These are phyloP conservation scores for Drepana arcuata DNA, from an alignment of 1,140 invertebrate genomes.

Conservation along the genomic window DNA sequence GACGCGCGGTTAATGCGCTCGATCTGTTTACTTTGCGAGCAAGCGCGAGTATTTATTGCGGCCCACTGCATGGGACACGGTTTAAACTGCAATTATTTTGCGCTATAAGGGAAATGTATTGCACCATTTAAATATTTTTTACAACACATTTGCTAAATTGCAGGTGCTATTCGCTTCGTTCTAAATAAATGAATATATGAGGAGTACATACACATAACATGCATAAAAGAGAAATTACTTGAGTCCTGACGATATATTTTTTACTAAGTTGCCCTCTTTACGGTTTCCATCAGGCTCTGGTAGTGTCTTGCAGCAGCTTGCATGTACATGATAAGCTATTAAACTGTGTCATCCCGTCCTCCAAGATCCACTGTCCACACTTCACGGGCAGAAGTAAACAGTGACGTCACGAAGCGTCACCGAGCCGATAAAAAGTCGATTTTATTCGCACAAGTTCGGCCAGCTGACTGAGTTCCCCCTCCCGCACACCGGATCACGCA, in stretches of 20 bases:
- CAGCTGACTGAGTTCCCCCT: slow-evolving; percentile 59
- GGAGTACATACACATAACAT: too few relatives aligned
- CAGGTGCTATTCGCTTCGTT: neutral
- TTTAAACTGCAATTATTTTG: slow-evolving; percentile 70
- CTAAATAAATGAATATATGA: too few relatives aligned
- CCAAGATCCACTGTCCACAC: slow-evolving; percentile 40
- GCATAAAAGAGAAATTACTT: too few relatives aligned
- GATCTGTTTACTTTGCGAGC: slow-evolving; percentile 67
- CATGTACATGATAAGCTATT: too few relatives aligned
- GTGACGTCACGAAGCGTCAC: slow-evolving; percentile 68
- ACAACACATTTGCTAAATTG: slow-evolving; percentile 2
- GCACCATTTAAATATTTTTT: slow-evolving; percentile 43
- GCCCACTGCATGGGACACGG: slow-evolving; percentile 46
- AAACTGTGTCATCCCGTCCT: too few relatives aligned
- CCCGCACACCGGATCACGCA: slow-evolving; percentile 36
- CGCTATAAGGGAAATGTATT: slow-evolving; percentile 55
- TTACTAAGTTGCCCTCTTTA: too few relatives aligned
- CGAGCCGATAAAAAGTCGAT: slow-evolving; percentile 68
- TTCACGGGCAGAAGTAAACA: slow-evolving; percentile 55
- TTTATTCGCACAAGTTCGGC: slow-evolving; percentile 68
- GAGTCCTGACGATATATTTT: too few relatives aligned
- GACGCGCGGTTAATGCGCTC: slow-evolving; percentile 65
- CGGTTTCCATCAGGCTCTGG: too few relatives aligned
- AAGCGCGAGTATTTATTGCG: slow-evolving; percentile 59
- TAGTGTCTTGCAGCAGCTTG: too few relatives aligned